Conservation (phyloP, 2,888 invertebrate species). For the Pseudococcus viburni region DNA sequence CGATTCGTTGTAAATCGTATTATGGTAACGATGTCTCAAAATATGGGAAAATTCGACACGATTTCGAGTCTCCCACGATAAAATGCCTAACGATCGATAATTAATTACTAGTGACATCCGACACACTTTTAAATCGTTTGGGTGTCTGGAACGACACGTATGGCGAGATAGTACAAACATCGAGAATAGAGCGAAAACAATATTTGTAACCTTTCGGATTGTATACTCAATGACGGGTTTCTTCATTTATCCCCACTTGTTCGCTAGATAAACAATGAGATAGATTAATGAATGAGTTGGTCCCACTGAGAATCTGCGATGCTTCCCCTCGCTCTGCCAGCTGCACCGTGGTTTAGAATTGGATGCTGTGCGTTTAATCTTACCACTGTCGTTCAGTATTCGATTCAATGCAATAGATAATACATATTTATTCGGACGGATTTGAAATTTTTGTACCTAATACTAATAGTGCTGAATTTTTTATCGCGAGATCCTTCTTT, state of each 20-base stretch:
- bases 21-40: neutral
- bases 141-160: constrained; percentile 15
- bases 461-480: neutral
- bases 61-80: neutral
- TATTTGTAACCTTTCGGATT: neutral
- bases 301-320: neutral
- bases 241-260: neutral
- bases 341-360: neutral
- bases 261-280: constrained; percentile 34
- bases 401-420: neutral
- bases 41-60: neutral
- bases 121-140: constrained; percentile 47
- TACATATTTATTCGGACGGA: too few species aligned
- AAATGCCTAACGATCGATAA: neutral
- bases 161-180: neutral
- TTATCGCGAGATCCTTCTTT: neutral
- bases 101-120: constrained; percentile 36
- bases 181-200: constrained; percentile 1
- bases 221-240: constrained; percentile 28
- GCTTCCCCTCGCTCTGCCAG: neutral
- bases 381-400: neutral
- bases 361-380: neutral
- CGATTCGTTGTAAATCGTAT: neutral
- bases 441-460: too few species aligned
- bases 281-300: constrained; percentile 46